These are phyloP conservation scores for Drosophila erecta DNA, from an alignment of 1,140 invertebrate genomes.

Conservation along the genomic window DNA sequence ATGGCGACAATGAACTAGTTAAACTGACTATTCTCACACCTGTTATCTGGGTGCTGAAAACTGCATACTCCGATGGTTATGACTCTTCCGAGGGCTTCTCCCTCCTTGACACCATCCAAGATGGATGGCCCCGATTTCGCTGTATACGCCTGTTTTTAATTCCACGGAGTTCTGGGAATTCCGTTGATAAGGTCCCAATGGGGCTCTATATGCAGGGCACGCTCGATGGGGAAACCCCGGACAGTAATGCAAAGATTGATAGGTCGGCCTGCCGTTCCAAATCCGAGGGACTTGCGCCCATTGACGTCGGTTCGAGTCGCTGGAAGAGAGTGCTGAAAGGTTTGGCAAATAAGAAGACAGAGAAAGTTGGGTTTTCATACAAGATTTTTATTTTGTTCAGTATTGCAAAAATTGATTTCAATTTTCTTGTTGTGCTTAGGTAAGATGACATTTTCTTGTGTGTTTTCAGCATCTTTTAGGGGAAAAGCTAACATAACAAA, in stretches of 20 bases:
- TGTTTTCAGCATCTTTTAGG: slow-evolving; percentile 3
- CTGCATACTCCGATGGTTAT: not conserved
- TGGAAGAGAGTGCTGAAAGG: slow-evolving; percentile 29
- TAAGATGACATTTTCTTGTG: slow-evolving; percentile 59
- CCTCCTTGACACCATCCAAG: not conserved
- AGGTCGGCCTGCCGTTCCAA: slow-evolving; percentile 8
- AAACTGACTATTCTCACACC: slow-evolving; percentile 15
- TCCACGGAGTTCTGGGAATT: slow-evolving; percentile 30
- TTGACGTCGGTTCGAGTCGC: slow-evolving; percentile 40
- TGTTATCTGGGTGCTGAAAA: not conserved
- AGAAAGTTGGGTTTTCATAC: slow-evolving; percentile 24
- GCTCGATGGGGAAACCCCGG: slow-evolving; percentile 30
- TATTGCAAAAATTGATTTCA: slow-evolving; percentile 55
- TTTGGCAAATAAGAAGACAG: slow-evolving; percentile 31
- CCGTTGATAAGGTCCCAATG: slow-evolving; percentile 24
- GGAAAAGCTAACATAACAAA: slow-evolving; percentile 81
- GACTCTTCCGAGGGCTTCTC: not conserved
- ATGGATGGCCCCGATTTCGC: slow-evolving; percentile 2
- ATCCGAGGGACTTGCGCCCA: slow-evolving; percentile 27
- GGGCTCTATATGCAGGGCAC: slow-evolving; percentile 10
- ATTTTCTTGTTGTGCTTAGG: slow-evolving; percentile 64
- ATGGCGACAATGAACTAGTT: too few species aligned
- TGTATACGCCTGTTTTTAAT: not conserved
- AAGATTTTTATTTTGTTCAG: slow-evolving; percentile 37
- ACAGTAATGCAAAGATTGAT: slow-evolving; percentile 36